Evolutionary conservation across 2,113 vertebrate genomes (phyloP).

Genomic region (Brevimyrus niger): DNA sequence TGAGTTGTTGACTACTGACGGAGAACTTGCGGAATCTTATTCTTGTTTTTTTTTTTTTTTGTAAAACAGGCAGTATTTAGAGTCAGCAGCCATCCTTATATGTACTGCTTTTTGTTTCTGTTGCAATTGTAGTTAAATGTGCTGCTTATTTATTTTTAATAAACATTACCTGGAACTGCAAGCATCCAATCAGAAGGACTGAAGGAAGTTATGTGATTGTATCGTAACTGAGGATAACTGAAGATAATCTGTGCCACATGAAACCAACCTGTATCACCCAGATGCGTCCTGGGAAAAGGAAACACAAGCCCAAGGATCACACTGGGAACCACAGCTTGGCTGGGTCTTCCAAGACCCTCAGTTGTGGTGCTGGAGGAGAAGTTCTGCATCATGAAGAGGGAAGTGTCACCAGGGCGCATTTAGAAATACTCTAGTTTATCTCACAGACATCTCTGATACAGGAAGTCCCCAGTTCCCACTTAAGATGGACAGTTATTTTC

Average conservation of each 20-base stretch:
- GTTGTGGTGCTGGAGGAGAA: no score
- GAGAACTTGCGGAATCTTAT: not conserved
- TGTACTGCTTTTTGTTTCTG: not conserved
- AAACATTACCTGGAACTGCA: not conserved
- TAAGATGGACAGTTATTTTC: no score
- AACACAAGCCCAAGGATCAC: no score
- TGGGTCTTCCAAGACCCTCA: no score
- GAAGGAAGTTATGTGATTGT: not conserved
- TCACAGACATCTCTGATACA: no score
- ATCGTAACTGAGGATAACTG: not conserved
- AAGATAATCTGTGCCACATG: no score
- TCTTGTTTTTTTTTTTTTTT: not conserved
- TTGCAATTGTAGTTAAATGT: not conserved
- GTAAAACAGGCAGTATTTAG: not conserved
- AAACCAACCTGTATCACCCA: not conserved
- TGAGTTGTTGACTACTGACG: not conserved
- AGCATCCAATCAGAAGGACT: not conserved
- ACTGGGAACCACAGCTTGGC: no score
- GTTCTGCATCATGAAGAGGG: no score
- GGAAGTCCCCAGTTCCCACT: no score
- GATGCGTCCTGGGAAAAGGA: no score
- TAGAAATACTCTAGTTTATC: no score
- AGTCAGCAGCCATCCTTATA: not conserved
- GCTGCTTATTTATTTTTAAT: not conserved
- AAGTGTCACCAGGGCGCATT: no score